Percentiles rank a stretch among this genome's conserved stretches.
Conservation (phyloP, 2,888 invertebrate species). For the Arrhopalites spinosus region DNA sequence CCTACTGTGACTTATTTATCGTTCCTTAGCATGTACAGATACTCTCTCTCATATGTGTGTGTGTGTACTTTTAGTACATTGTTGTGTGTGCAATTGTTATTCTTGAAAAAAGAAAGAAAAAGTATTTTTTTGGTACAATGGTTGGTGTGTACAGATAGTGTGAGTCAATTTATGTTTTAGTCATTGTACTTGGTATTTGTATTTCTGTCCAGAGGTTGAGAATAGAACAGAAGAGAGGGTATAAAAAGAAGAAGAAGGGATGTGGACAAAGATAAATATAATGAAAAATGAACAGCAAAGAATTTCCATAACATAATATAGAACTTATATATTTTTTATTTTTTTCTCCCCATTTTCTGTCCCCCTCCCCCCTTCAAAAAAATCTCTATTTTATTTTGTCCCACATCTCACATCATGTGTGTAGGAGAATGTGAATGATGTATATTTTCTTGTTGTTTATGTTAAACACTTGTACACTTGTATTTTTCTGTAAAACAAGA, state of each 20-base stretch:
- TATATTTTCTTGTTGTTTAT: too few species aligned
- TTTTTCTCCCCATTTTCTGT: not conserved
- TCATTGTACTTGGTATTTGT: constrained; percentile 17
- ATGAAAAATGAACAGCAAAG: constrained; percentile 29
- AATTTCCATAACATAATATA: constrained; percentile 14
- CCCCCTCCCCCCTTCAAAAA: too few species aligned
- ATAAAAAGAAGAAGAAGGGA: not conserved
- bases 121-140: too few species aligned
- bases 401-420: not conserved
- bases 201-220: constrained; percentile 21
- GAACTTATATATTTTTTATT: not conserved
- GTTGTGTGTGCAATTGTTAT: not conserved
- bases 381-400: not conserved
- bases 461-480: not conserved
- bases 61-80: too few species aligned
- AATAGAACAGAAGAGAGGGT: constrained; percentile 14
- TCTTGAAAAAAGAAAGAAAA: too few species aligned
- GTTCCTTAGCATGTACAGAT: not conserved
- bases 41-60: too few species aligned
- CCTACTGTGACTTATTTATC: constrained; percentile 51
- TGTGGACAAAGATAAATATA: constrained; percentile 1
- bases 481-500: not conserved
- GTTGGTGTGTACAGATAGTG: not conserved
- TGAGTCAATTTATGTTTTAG: constrained; percentile 28
- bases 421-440: too few species aligned